Percentiles rank a stretch among this genome's conserved stretches.
phyloP scores from a whole-genome alignment of 2,113 vertebrate species.

The Orthonyx spaldingii region DNA sequence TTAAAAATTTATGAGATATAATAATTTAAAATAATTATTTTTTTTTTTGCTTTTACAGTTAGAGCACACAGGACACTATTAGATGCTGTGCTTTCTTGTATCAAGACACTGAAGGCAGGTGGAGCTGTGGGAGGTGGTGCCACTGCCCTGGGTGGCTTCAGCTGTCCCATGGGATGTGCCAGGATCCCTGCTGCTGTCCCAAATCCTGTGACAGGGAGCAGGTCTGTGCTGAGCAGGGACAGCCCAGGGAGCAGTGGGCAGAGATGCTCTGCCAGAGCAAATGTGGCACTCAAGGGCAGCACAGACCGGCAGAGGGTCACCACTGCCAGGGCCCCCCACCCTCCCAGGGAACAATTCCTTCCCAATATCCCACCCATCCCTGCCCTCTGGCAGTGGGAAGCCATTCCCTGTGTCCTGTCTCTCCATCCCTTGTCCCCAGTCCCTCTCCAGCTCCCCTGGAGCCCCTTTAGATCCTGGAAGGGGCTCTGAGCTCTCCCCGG shows the following conservation, averaged over 20 bases:
- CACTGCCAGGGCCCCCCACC: neutral
- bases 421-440: neutral
- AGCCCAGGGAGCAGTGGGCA: accelerated
- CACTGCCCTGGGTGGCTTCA: neutral
- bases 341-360: accelerated
- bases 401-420: neutral
- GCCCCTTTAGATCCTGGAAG: neutral
- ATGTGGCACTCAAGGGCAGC: accelerated
- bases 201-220: neutral
- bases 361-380: accelerated
- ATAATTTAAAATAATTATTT: neutral
- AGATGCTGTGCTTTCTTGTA: neutral
- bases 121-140: neutral
- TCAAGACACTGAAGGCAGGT: neutral
- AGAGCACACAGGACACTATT: neutral
- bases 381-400: neutral
- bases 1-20: neutral
- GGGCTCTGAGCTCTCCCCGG: neutral
- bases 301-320: neutral
- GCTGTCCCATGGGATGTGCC: neutral
- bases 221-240: neutral
- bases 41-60: neutral
- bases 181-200: neutral
- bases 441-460: neutral
- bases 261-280: neutral